These are phyloP conservation scores for mouse (Mus musculus) DNA, from an alignment of 2,113 vertebrate species.

Conservation along the genomic window GRCm39 chr5:69513501-69514000, in stretches of 20 bases:
- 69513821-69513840: neutral
- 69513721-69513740: neutral
- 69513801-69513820: neutral
- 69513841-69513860: neutral
- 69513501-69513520: neutral
- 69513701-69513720: neutral
- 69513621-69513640: neutral
- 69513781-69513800: neutral
- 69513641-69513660: neutral
- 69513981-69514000: neutral
- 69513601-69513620: neutral
- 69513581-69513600: neutral
- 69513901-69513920: neutral
- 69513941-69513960: neutral
- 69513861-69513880: neutral
- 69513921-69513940: neutral
- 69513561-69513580: neutral
- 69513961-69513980: neutral
- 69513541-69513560: neutral
- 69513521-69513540: neutral
- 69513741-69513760: neutral
- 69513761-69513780: conserved; percentile 11
- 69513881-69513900: conserved; percentile 58
- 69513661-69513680: neutral
- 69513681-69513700: neutral